Base-by-base conservation (phyloP, 2,888 invertebrate genomes). In the Onthophagus sagittarius region DNA sequence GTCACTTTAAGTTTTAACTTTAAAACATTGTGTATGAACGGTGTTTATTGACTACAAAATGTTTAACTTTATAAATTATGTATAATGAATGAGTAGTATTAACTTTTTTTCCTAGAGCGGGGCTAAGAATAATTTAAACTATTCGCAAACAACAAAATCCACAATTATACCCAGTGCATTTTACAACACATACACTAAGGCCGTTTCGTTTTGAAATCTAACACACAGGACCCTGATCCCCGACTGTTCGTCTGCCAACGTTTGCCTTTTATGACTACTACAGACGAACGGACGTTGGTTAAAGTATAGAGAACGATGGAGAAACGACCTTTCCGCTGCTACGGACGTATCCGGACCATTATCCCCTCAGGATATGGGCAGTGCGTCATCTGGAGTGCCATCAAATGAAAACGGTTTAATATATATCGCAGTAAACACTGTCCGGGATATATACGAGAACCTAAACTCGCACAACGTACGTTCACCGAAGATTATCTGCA, bases 331-430 rank as follows among this genome's bases (percentile, higher is more conserved):
- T 53, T 53, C 39, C 39, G 39, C 39, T 53, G 39, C 39, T 53
- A 53, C 39, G 9, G 39, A 53, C 39, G 39, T 53, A 53, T 53
- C 39, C 39, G 39, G 39, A 11, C 39, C 39, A 53, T 53, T 53
- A 53, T 53, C 39, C 39, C 23, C 39, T 53, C 39, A 11, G 39
- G 39, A 53, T 53, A 53, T 53, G 39, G 39, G 39, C 39, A 53
- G 67, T 6, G 67, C 32, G 67, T 67, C 32, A 67, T 67, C 67
- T 67, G 67, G n/a, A 67, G 23, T 53, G 39, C 31, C 67, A 67
- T 67, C 67, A 67, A 67, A 32, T 67, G 67, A 67, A 67, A 67
- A 67, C 32, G 67, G 31, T 23, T 67, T 67, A 67, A 67, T 67
- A 67, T 53, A 53, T 67, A 67, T 67, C 67, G 67, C 67, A 31